Percentiles rank a stretch among this genome's conserved stretches.
Conservation (phyloP, 1,140 invertebrate species). For the Danaus plexippus region DNA sequence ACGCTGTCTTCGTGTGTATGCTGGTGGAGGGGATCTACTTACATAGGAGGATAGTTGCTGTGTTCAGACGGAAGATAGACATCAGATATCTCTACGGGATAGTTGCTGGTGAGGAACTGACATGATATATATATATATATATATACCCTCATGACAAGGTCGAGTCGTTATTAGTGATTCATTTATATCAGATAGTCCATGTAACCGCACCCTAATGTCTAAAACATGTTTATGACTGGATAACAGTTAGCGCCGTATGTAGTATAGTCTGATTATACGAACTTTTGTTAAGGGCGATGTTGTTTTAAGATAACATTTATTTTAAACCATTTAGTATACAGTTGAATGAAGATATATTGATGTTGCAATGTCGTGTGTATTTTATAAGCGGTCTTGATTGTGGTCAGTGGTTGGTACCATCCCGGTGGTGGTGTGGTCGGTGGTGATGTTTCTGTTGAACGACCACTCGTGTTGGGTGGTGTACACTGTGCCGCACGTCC, state of each 20-base stretch:
- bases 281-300: no score
- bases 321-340: no score
- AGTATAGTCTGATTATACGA: no score
- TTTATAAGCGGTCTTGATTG: slow-evolving; percentile 3
- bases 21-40: slow-evolving; percentile 74
- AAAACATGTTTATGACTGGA: no score
- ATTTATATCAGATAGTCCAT: no score
- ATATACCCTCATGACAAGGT: no score
- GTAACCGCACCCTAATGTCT: no score
- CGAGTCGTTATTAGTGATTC: no score
- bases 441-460: slow-evolving; percentile 54
- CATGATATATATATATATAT: slow-evolving; percentile 1
- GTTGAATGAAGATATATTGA: no score
- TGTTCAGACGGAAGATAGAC: slow-evolving; percentile 68
- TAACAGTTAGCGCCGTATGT: no score
- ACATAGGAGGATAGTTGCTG: slow-evolving; percentile 73
- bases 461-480: slow-evolving; percentile 73
- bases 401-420: slow-evolving; percentile 60
- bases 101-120: slow-evolving; percentile 35
- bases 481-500: slow-evolving; percentile 58
- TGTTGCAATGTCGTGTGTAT: no score
- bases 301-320: no score
- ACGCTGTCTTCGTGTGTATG: slow-evolving; percentile 74
- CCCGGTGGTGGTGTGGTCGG: slow-evolving; percentile 69
- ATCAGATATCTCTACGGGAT: slow-evolving; percentile 55